A percentile compares a stretch with the other conserved stretches of the same genome.
Evolutionary conservation across 2,113 vertebrate species (phyloP).

Genomic region (Petrocephalus microphthalmus): DNA sequence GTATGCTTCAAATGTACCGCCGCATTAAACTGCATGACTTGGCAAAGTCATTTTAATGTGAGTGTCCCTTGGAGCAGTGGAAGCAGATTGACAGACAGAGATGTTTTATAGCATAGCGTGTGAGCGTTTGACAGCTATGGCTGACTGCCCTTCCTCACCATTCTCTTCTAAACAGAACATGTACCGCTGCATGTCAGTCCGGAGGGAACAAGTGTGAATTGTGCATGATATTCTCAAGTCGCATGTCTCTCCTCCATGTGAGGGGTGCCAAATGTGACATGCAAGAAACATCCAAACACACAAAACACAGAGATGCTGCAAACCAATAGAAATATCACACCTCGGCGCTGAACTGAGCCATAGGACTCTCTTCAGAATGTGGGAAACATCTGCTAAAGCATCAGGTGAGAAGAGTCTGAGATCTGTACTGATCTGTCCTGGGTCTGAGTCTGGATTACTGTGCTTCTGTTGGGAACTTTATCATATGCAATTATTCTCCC

Average conservation of each 20-base stretch:
- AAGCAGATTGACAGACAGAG: not conserved
- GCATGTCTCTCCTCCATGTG: not conserved
- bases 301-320: not conserved
- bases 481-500: not conserved
- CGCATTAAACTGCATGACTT: conserved; percentile 47
- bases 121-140: not conserved
- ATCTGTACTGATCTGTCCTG: not conserved
- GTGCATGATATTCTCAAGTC: not conserved
- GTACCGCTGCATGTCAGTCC: not conserved
- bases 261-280: not conserved
- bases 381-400: not conserved
- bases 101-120: not conserved
- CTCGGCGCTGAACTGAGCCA: not conserved
- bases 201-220: not conserved
- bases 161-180: not conserved
- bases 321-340: not conserved
- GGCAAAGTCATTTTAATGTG: conserved; percentile 54
- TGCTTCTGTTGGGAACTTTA: not conserved
- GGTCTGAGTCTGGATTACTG: not conserved
- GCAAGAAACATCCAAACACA: not conserved
- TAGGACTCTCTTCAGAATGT: not conserved
- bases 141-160: not conserved
- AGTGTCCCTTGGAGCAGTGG: conserved; percentile 23
- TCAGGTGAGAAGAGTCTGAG: not conserved
- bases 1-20: conserved; percentile 44